phyloP scores from a whole-genome alignment of 2,113 vertebrate species.

The Toxotes jaculatrix region DNA sequence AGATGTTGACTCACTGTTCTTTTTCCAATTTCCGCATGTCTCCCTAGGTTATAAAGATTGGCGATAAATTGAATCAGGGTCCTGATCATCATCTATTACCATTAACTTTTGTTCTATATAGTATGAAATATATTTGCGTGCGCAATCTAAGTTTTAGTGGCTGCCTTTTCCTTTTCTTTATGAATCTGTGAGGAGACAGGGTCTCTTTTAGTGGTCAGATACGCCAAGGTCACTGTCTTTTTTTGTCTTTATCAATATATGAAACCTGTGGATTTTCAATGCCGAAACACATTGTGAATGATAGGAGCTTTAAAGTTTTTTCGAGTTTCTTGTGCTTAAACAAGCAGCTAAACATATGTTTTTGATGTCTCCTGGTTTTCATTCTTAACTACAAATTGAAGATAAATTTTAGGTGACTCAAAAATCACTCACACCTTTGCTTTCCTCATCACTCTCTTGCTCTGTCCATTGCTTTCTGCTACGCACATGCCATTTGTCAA shows the following conservation, averaged over 20 bases:
- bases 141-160: neutral
- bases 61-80: conserved; percentile 7
- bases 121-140: neutral
- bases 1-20: conserved; percentile 20
- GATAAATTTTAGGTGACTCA: neutral
- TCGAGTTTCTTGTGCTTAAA: neutral
- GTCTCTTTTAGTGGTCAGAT: conserved; percentile 9
- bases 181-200: neutral
- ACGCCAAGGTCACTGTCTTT: neutral
- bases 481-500: neutral
- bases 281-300: neutral
- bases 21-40: conserved; percentile 18
- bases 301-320: neutral
- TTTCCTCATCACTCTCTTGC: neutral
- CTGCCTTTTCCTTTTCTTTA: conserved; percentile 6
- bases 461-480: neutral
- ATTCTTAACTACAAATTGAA: neutral
- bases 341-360: neutral
- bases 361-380: neutral
- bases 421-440: neutral
- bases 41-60: conserved; percentile 24
- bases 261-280: neutral
- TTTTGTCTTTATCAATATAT: neutral
- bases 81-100: conserved; percentile 5
- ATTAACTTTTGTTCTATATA: neutral